Conservation (phyloP, 2,113 vertebrate genomes). For the Osmerus mordax region DNA sequence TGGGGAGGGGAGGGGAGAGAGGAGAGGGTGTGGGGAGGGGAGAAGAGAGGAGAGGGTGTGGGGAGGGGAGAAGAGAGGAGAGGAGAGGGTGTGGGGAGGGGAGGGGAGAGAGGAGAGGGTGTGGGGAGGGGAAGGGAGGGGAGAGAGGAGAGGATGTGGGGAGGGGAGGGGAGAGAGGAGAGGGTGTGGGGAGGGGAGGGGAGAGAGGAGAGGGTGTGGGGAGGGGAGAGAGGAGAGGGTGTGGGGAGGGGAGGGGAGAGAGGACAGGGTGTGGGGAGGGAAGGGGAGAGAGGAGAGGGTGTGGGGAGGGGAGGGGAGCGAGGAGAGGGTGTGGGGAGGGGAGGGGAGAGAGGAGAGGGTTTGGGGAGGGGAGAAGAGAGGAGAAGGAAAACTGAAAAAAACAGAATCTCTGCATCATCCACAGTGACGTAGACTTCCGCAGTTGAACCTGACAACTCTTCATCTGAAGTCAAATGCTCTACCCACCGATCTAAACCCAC, state of each 20-base stretch:
- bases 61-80: too few relatives aligned
- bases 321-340: too few relatives aligned
- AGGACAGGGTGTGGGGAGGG: conserved; percentile 17
- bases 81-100: conserved; percentile 16
- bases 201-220: conserved; percentile 14
- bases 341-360: too few relatives aligned
- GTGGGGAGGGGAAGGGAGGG: not conserved
- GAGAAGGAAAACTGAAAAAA: too few relatives aligned
- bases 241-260: not conserved
- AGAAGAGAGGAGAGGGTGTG: conserved; percentile 10
- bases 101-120: conserved; percentile 7
- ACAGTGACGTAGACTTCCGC: too few relatives aligned
- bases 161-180: conserved; percentile 9
- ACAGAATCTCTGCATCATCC: too few relatives aligned
- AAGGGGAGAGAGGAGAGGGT: conserved; percentile 9
- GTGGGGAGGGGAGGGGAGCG: not conserved
- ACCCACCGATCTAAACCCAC: too few relatives aligned
- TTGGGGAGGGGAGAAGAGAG: too few relatives aligned
- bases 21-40: too few relatives aligned
- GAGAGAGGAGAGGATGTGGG: conserved; percentile 16
- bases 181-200: conserved; percentile 9
- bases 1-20: too few relatives aligned
- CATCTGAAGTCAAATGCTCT: too few relatives aligned
- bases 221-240: conserved; percentile 12
- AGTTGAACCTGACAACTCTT: too few relatives aligned